Conservation (phyloP, 2,888 invertebrate genomes). For the Sarcophaga caerulescens region DNA sequence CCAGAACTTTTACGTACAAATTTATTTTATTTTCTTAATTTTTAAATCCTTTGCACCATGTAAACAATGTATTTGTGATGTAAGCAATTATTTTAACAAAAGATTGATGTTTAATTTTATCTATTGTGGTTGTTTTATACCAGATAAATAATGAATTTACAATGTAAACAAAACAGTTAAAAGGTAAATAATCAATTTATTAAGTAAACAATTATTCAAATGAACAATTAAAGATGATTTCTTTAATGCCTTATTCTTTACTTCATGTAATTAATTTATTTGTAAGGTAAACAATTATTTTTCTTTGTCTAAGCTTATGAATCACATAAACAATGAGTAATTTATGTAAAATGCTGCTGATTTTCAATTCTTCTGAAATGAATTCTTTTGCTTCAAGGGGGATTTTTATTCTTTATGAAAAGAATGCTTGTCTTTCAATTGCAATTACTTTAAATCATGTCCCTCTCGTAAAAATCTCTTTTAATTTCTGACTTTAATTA, state of each 20-base stretch:
- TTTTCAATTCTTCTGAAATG: background rate
- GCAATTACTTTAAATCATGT: slow-evolving; percentile 45
- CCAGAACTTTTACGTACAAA: background rate
- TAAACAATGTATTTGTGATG: background rate
- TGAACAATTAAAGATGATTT: no score
- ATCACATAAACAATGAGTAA: background rate
- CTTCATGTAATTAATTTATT: no score
- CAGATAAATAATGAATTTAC: background rate
- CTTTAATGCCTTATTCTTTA: no score
- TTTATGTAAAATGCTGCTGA: no score
- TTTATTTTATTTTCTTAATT: background rate
- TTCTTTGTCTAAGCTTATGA: background rate
- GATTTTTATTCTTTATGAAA: slow-evolving; percentile 13
- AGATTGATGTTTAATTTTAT: background rate
- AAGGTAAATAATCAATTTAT: no score
- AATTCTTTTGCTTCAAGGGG: slow-evolving; percentile 19
- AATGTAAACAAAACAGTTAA: no score
- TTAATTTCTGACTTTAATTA: slow-evolving; percentile 51
- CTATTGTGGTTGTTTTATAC: background rate
- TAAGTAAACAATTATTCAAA: no score
- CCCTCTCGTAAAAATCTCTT: slow-evolving; percentile 3
- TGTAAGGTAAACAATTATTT: no score
- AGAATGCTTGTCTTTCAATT: slow-evolving; percentile 9
- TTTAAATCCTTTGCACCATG: background rate
- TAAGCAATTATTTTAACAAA: no score